phyloP scores from a whole-genome alignment of 2,797 vertebrate species.

The Tokudaia muenninki region DNA sequence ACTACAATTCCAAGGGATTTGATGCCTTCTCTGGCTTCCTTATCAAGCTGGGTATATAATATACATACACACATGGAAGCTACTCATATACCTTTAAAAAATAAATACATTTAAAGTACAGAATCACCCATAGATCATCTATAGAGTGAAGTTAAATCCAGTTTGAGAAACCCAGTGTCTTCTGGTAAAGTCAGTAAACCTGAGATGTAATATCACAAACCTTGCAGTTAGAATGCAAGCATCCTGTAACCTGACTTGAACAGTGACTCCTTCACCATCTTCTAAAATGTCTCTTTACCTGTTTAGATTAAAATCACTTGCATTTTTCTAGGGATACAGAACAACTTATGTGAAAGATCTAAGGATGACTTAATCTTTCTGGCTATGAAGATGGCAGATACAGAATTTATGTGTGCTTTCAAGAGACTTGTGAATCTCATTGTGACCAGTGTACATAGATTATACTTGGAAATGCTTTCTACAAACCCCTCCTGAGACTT shows the following conservation, averaged over 20 bases:
- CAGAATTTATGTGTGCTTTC: not conserved
- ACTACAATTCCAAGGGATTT: not conserved
- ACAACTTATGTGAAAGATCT: not conserved
- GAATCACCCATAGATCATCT: not conserved
- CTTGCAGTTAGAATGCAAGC: not conserved
- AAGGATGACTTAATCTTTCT: not conserved
- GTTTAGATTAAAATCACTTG: not conserved
- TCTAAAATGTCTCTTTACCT: slow-evolving; percentile 2
- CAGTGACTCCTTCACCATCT: not conserved
- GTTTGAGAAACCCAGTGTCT: not conserved
- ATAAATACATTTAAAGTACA: not conserved
- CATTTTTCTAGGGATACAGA: not conserved
- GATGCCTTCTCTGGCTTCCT: not conserved
- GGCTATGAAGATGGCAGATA: not conserved
- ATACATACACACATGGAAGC: not conserved
- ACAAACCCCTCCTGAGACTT: not conserved
- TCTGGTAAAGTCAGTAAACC: not conserved
- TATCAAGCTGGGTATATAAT: not conserved
- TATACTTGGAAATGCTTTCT: not conserved
- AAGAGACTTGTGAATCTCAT: not conserved
- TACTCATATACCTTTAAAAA: not conserved
- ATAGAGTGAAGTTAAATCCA: not conserved
- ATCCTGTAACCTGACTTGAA: not conserved
- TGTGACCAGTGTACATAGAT: not conserved
- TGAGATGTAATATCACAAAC: not conserved